These are phyloP conservation scores for Malaclemys terrapin DNA, from an alignment of 2,113 vertebrate genomes.

Conservation along the genomic window DNA sequence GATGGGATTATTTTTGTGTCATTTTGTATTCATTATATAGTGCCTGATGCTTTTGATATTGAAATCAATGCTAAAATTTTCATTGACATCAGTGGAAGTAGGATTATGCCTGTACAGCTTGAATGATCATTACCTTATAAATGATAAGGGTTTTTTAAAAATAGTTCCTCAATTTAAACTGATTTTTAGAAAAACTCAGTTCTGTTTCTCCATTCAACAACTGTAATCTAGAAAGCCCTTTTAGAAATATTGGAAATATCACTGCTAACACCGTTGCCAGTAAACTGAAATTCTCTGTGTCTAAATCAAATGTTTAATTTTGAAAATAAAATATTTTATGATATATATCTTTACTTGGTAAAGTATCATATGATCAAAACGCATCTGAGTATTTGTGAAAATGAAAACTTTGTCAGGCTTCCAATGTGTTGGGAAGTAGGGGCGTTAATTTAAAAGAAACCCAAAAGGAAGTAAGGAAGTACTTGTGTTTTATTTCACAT, in stretches of 20 bases:
- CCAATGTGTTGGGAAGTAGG: neutral
- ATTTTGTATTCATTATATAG: neutral
- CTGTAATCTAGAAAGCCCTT: neutral
- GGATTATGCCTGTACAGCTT: neutral
- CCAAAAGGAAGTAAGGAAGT: conserved; percentile 33
- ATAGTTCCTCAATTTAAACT: conserved; percentile 3
- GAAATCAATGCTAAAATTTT: neutral
- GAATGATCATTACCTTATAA: neutral
- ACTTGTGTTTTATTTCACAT: conserved; percentile 40
- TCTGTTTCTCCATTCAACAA: neutral
- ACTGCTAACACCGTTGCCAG: fast-evolving
- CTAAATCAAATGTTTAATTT: fast-evolving
- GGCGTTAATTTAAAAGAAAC: conserved; percentile 51
- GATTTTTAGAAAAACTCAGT: neutral
- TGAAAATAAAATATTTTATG: neutral
- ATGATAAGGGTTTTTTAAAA: neutral
- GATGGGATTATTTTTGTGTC: neutral
- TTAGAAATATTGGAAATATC: neutral
- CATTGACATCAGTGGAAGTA: neutral
- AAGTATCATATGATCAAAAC: neutral
- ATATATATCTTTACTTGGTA: neutral
- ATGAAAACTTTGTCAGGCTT: neutral
- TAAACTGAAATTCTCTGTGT: neutral
- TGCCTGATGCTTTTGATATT: neutral
- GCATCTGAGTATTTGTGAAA: neutral